These are phyloP conservation scores for Acleris sparsana DNA, from an alignment of 2,888 invertebrate genomes.

Conservation along the genomic window DNA sequence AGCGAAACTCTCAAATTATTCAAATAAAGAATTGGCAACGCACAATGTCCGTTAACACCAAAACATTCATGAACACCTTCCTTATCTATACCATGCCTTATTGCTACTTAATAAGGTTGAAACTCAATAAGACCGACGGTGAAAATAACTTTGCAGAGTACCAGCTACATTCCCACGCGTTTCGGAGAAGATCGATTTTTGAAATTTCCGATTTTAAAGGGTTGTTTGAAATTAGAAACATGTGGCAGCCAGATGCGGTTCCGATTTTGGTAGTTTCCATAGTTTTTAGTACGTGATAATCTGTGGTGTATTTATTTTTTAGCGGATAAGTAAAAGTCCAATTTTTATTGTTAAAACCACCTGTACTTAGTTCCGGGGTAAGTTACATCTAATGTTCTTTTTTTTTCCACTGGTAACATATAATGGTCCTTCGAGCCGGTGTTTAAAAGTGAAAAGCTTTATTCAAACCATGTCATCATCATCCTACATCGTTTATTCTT, in stretches of 20 bases:
- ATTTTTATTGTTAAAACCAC: background rate
- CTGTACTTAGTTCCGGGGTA: slow-evolving; percentile 16
- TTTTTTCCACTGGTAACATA: background rate
- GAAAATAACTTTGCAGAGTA: slow-evolving; percentile 34
- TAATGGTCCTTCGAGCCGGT: slow-evolving; percentile 2
- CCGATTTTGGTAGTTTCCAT: slow-evolving; percentile 7
- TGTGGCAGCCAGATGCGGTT: slow-evolving; percentile 46
- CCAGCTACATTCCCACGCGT: slow-evolving; percentile 49
- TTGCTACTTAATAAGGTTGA: slow-evolving; percentile 22
- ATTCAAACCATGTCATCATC: slow-evolving; percentile 9
- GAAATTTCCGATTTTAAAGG: slow-evolving; percentile 45
- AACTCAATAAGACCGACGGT: slow-evolving; percentile 10
- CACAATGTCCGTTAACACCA: slow-evolving; percentile 24
- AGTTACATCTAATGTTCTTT: background rate
- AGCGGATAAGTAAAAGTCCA: background rate
- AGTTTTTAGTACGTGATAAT: slow-evolving; percentile 21
- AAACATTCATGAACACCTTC: background rate
- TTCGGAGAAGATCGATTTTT: slow-evolving; percentile 49
- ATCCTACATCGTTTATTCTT: slow-evolving; percentile 14
- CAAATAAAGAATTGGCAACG: slow-evolving; percentile 40
- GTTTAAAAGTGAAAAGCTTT: slow-evolving; percentile 8
- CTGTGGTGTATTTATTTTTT: slow-evolving; percentile 13
- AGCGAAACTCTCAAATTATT: slow-evolving; percentile 46
- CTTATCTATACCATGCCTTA: slow-evolving; percentile 26
- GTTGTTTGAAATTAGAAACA: slow-evolving; percentile 46